Evolutionary conservation across 2,888 invertebrate species (phyloP).

Genomic region (Lomographa bimaculata): DNA sequence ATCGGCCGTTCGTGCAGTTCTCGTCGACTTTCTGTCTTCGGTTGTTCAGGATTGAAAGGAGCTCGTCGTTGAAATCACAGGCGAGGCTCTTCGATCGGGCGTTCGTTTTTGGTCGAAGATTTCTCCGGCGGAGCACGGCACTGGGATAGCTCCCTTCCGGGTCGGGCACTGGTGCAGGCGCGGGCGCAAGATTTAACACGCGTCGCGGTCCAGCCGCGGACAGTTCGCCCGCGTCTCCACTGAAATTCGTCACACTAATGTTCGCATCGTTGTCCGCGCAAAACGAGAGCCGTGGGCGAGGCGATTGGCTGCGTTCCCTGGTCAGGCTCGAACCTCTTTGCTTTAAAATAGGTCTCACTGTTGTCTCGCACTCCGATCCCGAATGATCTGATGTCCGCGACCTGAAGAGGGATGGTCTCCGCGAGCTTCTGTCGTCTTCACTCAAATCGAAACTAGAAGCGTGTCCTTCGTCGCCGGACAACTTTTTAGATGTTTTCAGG

Average conservation of each 20-base stretch:
- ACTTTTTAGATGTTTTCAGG: conserved; percentile 88
- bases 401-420: conserved; percentile 81
- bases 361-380: conserved; percentile 82
- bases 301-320: conserved; percentile 84
- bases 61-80: conserved; percentile 76
- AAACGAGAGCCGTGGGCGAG: conserved; percentile 86
- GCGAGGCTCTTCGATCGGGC: conserved; percentile 75
- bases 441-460: conserved; percentile 82
- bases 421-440: conserved; percentile 81
- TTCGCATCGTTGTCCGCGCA: conserved; percentile 79
- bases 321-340: conserved; percentile 84
- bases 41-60: conserved; percentile 72
- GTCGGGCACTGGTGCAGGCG: conserved; percentile 54
- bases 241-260: conserved; percentile 73
- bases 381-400: conserved; percentile 81
- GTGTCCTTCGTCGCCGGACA: conserved; percentile 85
- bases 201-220: conserved; percentile 77
- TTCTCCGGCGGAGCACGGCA: conserved; percentile 73
- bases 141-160: conserved; percentile 71
- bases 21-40: conserved; percentile 75
- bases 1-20: conserved; percentile 64
- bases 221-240: conserved; percentile 73
- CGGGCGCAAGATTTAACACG: conserved; percentile 62
- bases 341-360: conserved; percentile 86
- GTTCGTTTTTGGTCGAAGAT: conserved; percentile 69